phyloP scores from a whole-genome alignment of 1,140 invertebrate genomes.

The Drosophila suzukii region DNA sequence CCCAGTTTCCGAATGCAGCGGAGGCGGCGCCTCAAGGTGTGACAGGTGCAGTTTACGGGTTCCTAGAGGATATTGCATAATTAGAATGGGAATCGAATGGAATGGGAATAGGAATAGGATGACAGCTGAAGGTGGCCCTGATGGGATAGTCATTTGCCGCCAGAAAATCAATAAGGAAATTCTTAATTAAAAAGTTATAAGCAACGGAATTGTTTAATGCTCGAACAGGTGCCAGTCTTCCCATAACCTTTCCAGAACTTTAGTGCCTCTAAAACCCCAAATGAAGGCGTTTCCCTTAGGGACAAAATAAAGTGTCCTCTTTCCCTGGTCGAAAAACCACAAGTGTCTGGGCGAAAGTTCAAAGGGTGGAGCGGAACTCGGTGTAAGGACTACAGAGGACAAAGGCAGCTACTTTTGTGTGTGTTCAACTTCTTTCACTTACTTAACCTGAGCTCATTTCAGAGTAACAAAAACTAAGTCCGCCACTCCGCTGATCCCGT shows the following conservation, averaged over 20 bases:
- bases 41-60: constrained; percentile 46
- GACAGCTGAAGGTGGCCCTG: constrained; percentile 17
- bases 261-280: not conserved
- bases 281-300: constrained; percentile 15
- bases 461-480: constrained; percentile 11
- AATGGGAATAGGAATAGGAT: constrained; percentile 2
- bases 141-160: not conserved
- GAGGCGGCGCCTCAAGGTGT: constrained; percentile 27
- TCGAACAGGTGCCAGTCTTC: constrained; percentile 33
- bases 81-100: constrained; percentile 37
- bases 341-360: not conserved
- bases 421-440: constrained; percentile 16
- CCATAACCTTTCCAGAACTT: constrained; percentile 17
- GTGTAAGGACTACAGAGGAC: not conserved
- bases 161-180: constrained; percentile 26
- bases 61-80: constrained; percentile 62
- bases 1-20: constrained; percentile 61
- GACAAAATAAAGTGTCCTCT: constrained; percentile 10
- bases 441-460: constrained; percentile 9
- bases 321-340: not conserved
- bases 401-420: not conserved
- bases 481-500: constrained; percentile 4
- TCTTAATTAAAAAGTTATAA: constrained; percentile 46
- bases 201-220: constrained; percentile 2
- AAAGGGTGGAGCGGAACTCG: not conserved